Evolutionary conservation across 2,888 invertebrate genomes (phyloP).

Genomic region (Scrobipalpa costella): DNA sequence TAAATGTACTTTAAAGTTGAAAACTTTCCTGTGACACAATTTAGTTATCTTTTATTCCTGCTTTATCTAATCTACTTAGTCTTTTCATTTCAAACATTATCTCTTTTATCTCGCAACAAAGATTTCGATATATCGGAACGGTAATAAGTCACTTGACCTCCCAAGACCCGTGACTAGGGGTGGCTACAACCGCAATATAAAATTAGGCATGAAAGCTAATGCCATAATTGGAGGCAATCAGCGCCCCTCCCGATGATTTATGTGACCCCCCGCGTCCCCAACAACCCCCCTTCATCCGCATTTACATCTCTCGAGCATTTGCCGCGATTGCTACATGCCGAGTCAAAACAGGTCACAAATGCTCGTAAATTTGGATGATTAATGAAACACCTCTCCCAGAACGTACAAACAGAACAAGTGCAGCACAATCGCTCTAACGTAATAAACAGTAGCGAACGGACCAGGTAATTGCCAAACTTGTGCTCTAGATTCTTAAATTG

Average conservation of each 20-base stretch:
- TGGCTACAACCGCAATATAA: constrained; percentile 54
- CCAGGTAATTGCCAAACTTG: constrained; percentile 60
- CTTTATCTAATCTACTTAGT: too few relatives aligned
- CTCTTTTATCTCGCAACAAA: too few relatives aligned
- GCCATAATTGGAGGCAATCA: constrained; percentile 77
- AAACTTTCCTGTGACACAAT: too few relatives aligned
- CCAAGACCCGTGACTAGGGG: constrained; percentile 40
- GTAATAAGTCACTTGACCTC: constrained; percentile 47
- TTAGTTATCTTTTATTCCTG: too few relatives aligned
- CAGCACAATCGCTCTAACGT: constrained; percentile 11
- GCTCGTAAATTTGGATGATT: constrained; percentile 19
- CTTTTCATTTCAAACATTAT: too few relatives aligned
- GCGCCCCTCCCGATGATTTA: constrained; percentile 72
- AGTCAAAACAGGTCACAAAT: constrained; percentile 22
- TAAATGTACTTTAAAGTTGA: too few relatives aligned
- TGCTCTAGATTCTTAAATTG: constrained; percentile 73
- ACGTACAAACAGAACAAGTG: not conserved
- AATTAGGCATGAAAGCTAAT: constrained; percentile 77
- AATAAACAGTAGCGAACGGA: constrained; percentile 15
- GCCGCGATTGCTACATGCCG: constrained; percentile 37
- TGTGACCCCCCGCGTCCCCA: constrained; percentile 40
- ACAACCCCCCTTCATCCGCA: constrained; percentile 41
- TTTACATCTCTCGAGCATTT: constrained; percentile 69
- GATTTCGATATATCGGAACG: not conserved
- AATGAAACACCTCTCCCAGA: not conserved